phyloP scores from a whole-genome alignment of 2,113 vertebrate species.

The Cyphomyrus plagiostoma region DNA sequence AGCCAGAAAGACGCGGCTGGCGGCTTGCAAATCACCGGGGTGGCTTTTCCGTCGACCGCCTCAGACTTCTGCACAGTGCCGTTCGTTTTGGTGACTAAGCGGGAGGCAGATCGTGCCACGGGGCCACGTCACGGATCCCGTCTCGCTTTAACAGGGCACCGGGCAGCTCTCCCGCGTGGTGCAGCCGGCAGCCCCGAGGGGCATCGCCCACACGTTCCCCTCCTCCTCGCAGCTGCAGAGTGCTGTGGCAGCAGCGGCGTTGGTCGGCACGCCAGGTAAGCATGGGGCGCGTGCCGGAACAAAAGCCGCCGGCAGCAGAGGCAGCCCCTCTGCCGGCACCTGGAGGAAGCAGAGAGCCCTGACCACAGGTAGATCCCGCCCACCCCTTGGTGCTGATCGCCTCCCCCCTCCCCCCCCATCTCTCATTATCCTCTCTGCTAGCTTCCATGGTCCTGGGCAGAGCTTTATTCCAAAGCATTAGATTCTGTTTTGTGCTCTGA shows the following conservation, averaged over 20 bases:
- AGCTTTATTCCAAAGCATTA: slow-evolving; percentile 15
- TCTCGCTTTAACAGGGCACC: slow-evolving; percentile 52
- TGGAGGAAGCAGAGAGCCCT: slow-evolving; percentile 84
- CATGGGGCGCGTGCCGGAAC: slow-evolving; percentile 65
- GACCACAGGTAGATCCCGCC: slow-evolving; percentile 71
- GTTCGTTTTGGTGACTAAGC: not conserved
- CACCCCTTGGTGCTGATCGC: slow-evolving; percentile 11
- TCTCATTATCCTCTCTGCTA: slow-evolving; percentile 2
- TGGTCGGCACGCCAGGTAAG: slow-evolving; percentile 82
- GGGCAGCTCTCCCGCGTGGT: slow-evolving; percentile 76
- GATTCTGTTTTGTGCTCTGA: not conserved
- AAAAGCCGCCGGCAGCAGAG: slow-evolving; percentile 64
- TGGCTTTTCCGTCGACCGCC: not conserved
- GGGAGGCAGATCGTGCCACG: not conserved
- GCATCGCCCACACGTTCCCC: slow-evolving; percentile 81
- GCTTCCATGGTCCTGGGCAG: not conserved
- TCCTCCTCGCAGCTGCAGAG: slow-evolving; percentile 89
- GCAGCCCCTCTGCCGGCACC: slow-evolving; percentile 59
- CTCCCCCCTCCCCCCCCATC: slow-evolving; percentile 16
- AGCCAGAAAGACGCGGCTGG: not conserved
- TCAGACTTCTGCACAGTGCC: not conserved
- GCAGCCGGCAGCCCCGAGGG: slow-evolving; percentile 60
- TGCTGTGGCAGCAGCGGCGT: slow-evolving; percentile 67
- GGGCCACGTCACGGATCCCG: not conserved
- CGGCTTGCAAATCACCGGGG: not conserved